Evolutionary conservation across 2,113 vertebrate genomes (phyloP), one percentile per base, ranked within the genome.

Genomic region (Orientallactaga bullata): DNA sequence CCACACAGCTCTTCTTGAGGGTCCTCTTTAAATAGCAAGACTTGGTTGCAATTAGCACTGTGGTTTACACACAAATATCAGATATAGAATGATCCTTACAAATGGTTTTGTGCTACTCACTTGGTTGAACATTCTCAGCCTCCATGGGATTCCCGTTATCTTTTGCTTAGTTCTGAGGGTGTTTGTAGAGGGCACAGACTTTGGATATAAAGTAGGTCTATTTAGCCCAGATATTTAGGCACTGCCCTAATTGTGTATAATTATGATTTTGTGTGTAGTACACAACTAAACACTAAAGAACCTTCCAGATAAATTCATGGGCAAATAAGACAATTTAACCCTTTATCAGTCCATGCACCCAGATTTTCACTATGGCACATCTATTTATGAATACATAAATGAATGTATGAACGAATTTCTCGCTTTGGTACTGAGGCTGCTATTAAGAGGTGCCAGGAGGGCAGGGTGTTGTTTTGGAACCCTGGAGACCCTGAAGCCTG

Each of bases 221-320:
- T 42, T 60, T 83, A 83, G 81, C 82, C 58, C 78, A 92, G 90
- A 90, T 80, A 55, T 91, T 91, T 82, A 94, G 77, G 69, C 24
- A 72, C 26, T 55, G 65, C 66, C 78, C 37, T 93, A 84, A 86
- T 95, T 94, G 78, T 91, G 23, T 69, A 30, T 85, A 85, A 95
- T 88, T 79, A 66, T 55, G 55, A 55, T 87, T 96, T 94, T 93
- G 39, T 47, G 65, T 85, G 51, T 72, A 89, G 5, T 84, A 7
- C 42, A 85, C 66, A 35, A 68, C 61, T 95, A 94, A 89, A 84
- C 68, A 71, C 80, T 85, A 80, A 92, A 87, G 85, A 85, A 92
- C 51, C 47, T 88, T 96, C 66, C 88, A 96, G 88, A 90, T 78
- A 95, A 96, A 92, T 93, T 77, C 24, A 95, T 84, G 80, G 92